Base-by-base conservation (phyloP, 2,797 vertebrate species). In the Alosa sapidissima region DNA sequence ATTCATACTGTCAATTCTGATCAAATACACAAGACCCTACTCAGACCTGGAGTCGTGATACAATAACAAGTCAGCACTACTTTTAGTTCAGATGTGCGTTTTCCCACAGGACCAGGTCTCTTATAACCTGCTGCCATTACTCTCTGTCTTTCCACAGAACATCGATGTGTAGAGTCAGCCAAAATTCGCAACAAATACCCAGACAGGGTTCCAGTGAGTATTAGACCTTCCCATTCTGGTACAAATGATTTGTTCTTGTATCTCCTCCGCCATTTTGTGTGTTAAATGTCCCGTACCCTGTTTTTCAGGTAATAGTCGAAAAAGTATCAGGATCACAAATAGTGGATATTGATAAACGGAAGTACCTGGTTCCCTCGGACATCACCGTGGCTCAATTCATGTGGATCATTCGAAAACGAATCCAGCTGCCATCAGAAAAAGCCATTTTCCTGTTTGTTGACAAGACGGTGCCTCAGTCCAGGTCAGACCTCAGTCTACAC, bases 331-430 rank as follows among this genome's bases (percentile, higher is more conserved):
- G 98, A 89, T 99, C 98, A 88, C 98, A 99, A 94, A 99, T 99
- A 58, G 96, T 98, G 90, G 98, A 99, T 91, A 99, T 99, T 81
- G 98, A 99, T 92, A 99, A 99, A 93, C 95, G 98, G 94, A 99
- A 99, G 96, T 99, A 99, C 92, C 93, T 99, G 94, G 98, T 99
- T 86, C 98, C 98, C 0, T 99, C 98, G 48, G 98, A 99, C 94
- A 99, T 99, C 92, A 99, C 98, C 0, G 98, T 99, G 96, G 98
- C 98, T 83, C 98, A 99, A 95, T 99, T 99, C 94, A 99, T 99
- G 98, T 99, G 98, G 98, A 99, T 99, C 94, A 99, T 99, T 95
- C 96, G 98, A 93, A 99, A 99, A 96, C 97, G 98, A 92, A 98
- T 99, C 93, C 98, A 99, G 85, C 96, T 99, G 91, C 98, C 98